Evolutionary conservation across 2,113 vertebrate genomes (phyloP), one percentile per base, ranked within the genome.

Genomic region (Ailurus styani): DNA sequence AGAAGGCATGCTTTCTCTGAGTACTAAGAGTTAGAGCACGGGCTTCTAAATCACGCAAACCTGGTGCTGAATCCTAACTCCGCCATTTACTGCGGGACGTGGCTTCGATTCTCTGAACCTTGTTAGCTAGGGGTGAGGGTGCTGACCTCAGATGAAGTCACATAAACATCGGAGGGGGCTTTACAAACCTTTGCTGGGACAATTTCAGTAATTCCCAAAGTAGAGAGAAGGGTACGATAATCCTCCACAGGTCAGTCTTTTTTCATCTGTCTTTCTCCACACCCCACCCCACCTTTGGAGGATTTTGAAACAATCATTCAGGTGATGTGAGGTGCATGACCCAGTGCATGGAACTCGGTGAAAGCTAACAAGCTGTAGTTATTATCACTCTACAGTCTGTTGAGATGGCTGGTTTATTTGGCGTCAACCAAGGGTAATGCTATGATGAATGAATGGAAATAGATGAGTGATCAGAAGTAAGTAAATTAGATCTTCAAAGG

Each of bases 361-460:
- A 81, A 87, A 78, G 23, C 45, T 66, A 42, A 3, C 34, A 47
- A 27, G 52, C 25, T 60, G 25, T 55, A 81, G 78, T 25, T 78
- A 64, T 34, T 82, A 50, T 45, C 62, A 45, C 64, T 91, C 64
- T 88, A 9, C 66, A 29, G 42, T 37, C 42, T 82, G 18, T 11
- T 90, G 77, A 55, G 40, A 88, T 55, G 18, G 15, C 23, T 23
- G 64, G 31, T 86, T 94, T 91, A 62, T 68, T 95, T 72, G 60
- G 21, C 27, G 7, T 78, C 60, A 62, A 75, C 27, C 20, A 54
- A 50, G 66, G 31, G 15, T 23, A 55, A 62, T 8, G 34, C 34
- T 23, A 37, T 62, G n/a, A 86, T 40, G 54, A 94, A 85, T 83
- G 68, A 23, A 70, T 18, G 45, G 57, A 79, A 84, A 75, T 8